Conservation (phyloP, 2,888 invertebrate species). For the Campoplex nolae region DNA sequence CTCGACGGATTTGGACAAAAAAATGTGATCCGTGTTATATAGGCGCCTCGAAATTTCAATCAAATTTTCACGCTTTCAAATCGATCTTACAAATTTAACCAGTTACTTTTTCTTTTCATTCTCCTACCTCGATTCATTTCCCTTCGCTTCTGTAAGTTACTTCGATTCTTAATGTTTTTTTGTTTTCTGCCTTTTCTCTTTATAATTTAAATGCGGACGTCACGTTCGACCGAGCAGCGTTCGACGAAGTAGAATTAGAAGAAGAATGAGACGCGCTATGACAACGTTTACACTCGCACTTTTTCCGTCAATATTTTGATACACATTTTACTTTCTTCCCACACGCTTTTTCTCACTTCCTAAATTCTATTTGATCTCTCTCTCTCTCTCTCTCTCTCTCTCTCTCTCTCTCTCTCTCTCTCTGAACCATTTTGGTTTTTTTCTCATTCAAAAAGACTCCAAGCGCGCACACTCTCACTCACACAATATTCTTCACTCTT, state of each 20-base stretch:
- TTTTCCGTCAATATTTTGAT: constrained; percentile 6
- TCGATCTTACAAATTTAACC: background rate
- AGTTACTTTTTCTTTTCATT: background rate
- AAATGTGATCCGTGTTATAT: background rate
- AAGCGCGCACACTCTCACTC: constrained; percentile 10
- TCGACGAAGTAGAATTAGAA: constrained; percentile 60
- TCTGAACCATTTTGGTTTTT: background rate
- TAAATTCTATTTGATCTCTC: constrained; percentile 24
- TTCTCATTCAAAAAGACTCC: constrained; percentile 8
- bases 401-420: background rate
- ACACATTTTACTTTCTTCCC: constrained; percentile 21
- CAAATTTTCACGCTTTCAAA: background rate
- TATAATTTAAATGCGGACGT: constrained; percentile 65
- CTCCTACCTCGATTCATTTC: background rate
- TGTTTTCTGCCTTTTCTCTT: constrained; percentile 22
- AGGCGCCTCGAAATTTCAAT: constrained; percentile 22
- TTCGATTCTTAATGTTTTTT: constrained; percentile 38
- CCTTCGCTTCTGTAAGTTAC: constrained; percentile 14
- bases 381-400: background rate
- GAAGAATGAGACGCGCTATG: constrained; percentile 47
- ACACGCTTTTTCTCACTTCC: constrained; percentile 18
- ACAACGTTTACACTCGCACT: constrained; percentile 47
- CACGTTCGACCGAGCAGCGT: constrained; percentile 63
- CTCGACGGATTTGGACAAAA: constrained; percentile 33
- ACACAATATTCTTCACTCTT: constrained; percentile 33